Evolutionary conservation across 2,888 invertebrate genomes (phyloP).

Genomic region (Lepidochitona cinerea): DNA sequence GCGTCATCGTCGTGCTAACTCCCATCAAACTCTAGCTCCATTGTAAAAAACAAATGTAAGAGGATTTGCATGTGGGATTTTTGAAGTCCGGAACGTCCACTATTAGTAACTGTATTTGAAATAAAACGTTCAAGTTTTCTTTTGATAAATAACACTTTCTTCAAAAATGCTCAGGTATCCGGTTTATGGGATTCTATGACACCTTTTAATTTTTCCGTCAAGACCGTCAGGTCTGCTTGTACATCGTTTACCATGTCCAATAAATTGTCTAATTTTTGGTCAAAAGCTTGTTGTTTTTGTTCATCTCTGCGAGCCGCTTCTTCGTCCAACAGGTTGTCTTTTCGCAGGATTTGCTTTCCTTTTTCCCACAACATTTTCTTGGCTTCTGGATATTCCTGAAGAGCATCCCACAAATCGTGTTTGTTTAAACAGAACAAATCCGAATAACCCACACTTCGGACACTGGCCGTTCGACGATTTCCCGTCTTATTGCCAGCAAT

Average conservation of each 20-base stretch:
- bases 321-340: constrained; percentile 74
- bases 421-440: constrained; percentile 95
- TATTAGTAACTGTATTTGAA: too few relatives aligned
- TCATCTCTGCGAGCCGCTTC: constrained; percentile 54
- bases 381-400: constrained; percentile 74
- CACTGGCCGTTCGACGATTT: constrained; percentile 92
- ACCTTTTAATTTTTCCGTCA: too few relatives aligned
- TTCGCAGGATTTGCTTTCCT: constrained; percentile 74
- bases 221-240: constrained; percentile 1
- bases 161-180: too few relatives aligned
- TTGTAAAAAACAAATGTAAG: too few relatives aligned
- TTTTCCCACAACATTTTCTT: constrained; percentile 68
- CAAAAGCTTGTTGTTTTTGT: constrained; percentile 75
- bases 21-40: too few relatives aligned
- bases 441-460: constrained; percentile 80
- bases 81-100: too few relatives aligned
- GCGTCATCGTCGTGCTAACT: too few relatives aligned
- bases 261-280: constrained; percentile 72
- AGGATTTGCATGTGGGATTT: too few relatives aligned
- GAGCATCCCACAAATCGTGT: constrained; percentile 87
- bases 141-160: too few relatives aligned
- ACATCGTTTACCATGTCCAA: constrained; percentile 34
- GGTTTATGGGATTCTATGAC: too few relatives aligned
- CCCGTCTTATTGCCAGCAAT: constrained; percentile 75
- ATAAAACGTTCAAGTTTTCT: too few relatives aligned